These are phyloP conservation scores for Prolemur simus DNA, from an alignment of 2,113 vertebrate species.

Conservation along the genomic window DNA sequence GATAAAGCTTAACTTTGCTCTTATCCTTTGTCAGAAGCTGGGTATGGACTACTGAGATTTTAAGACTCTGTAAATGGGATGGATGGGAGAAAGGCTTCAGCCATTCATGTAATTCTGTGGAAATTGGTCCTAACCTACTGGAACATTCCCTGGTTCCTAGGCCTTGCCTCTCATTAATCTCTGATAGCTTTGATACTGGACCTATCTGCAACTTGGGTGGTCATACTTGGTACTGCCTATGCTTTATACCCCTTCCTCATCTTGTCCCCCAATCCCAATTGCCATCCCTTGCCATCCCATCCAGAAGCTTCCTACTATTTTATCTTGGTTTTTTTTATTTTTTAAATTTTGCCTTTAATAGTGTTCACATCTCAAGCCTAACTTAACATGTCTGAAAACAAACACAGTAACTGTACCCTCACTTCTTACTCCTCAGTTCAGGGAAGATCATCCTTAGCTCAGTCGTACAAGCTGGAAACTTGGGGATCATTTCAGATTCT, in stretches of 20 bases:
- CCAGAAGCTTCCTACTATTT: neutral
- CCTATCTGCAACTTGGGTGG: neutral
- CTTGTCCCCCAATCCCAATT: neutral
- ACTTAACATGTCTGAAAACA: neutral
- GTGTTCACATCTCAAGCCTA: neutral
- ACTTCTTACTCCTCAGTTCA: neutral
- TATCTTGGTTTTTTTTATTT: neutral
- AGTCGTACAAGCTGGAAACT: neutral
- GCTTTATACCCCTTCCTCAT: neutral
- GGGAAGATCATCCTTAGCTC: neutral
- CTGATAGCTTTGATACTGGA: neutral
- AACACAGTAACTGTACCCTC: neutral
- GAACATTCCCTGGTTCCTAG: neutral
- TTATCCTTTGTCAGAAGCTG: neutral
- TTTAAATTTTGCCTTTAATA: neutral
- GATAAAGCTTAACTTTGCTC: slow-evolving; percentile 59
- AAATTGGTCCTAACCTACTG: neutral
- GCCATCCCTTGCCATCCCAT: neutral
- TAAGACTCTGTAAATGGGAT: neutral
- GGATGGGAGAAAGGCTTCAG: neutral
- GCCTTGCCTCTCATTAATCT: neutral
- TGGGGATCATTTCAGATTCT: neutral
- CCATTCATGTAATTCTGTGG: neutral
- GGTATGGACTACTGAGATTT: neutral
- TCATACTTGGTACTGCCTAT: neutral